A percentile compares a stretch with the other conserved stretches of the same genome.
phyloP scores from a whole-genome alignment of 2,797 vertebrate genomes.

The Enteromius unitaeniatus region DNA sequence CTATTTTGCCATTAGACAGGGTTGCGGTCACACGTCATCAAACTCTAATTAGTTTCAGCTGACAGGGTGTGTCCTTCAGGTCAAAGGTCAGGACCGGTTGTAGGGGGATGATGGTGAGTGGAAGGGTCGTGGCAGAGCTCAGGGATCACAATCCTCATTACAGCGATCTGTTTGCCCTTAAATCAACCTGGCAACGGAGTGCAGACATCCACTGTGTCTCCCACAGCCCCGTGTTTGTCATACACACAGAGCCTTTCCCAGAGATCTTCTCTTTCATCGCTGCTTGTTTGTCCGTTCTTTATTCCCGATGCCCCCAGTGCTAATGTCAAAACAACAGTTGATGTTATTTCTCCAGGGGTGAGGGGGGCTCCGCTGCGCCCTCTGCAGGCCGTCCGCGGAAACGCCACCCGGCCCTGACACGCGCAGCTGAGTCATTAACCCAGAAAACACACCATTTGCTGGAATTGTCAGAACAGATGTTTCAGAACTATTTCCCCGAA shows the following conservation, averaged over 20 bases:
- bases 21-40: conserved; percentile 75
- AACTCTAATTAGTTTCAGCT: conserved; percentile 83
- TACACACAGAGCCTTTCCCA: conserved; percentile 40
- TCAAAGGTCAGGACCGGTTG: conserved; percentile 81
- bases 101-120: conserved; percentile 74
- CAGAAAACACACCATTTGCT: conserved; percentile 63
- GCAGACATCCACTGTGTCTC: conserved; percentile 39
- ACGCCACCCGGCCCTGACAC: conserved; percentile 47
- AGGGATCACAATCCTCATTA: conserved; percentile 79
- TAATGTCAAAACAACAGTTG: conserved; percentile 42
- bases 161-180: conserved; percentile 65
- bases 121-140: conserved; percentile 62
- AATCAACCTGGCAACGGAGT: conserved; percentile 62
- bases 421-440: conserved; percentile 54
- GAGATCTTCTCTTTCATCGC: conserved; percentile 42
- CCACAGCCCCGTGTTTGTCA: conserved; percentile 10
- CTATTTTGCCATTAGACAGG: conserved; percentile 62
- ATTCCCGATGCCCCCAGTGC: conserved; percentile 37
- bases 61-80: conserved; percentile 74
- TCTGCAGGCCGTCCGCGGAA: conserved; percentile 71
- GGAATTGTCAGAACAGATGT: conserved; percentile 82
- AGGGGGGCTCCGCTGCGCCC: conserved; percentile 68
- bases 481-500: conserved; percentile 79
- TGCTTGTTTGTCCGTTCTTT: conserved; percentile 51
- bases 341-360: conserved; percentile 39